Percentiles rank a stretch among this genome's conserved stretches.
Conservation (phyloP, 2,888 invertebrate genomes). For the Mesoligia furuncula region DNA sequence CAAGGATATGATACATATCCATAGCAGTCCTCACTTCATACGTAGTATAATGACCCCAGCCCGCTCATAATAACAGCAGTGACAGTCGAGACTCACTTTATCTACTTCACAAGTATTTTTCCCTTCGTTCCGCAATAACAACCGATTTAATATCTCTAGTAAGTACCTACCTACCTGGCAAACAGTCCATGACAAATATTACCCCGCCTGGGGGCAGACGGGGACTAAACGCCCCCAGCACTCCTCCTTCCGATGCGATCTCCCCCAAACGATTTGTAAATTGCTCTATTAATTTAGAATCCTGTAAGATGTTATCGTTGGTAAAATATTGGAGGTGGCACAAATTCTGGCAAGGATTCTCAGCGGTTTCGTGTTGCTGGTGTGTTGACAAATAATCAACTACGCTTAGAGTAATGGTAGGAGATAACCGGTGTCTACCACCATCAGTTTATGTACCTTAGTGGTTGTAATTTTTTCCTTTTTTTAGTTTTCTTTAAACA, state of each 20-base stretch:
- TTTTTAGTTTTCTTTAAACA: background rate
- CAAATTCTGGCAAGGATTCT: constrained; percentile 33
- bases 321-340: constrained; percentile 71
- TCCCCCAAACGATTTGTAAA: constrained; percentile 77
- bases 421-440: constrained; percentile 13
- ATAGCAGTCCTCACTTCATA: constrained; percentile 17
- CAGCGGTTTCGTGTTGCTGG: constrained; percentile 21
- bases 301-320: constrained; percentile 73
- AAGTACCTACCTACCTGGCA: constrained; percentile 43
- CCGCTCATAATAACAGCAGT: constrained; percentile 28
- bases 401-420: background rate
- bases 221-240: constrained; percentile 38
- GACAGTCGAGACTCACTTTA: constrained; percentile 41
- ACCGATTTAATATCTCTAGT: constrained; percentile 61
- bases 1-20: constrained; percentile 9
- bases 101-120: constrained; percentile 57
- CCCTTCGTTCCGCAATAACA: constrained; percentile 55
- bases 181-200: constrained; percentile 58
- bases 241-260: constrained; percentile 61
- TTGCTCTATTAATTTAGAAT: constrained; percentile 77
- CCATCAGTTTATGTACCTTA: background rate
- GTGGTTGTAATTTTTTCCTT: background rate
- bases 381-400: constrained; percentile 43
- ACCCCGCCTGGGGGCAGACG: constrained; percentile 40
- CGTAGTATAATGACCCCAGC: constrained; percentile 38